Conservation (phyloP, 1,140 invertebrate species). For the Acyrthosiphon pisum region DNA sequence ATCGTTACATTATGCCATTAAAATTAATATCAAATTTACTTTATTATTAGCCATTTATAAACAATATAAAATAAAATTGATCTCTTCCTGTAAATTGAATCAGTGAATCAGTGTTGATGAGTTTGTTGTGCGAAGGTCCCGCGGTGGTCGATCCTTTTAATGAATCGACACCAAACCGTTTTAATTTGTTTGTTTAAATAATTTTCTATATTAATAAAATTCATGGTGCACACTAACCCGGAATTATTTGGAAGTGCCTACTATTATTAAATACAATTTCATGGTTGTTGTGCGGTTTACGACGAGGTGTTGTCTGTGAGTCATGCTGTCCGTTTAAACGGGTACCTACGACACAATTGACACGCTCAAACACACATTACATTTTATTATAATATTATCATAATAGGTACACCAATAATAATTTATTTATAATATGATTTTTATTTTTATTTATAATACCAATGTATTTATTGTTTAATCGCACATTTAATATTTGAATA, state of each 20-base stretch:
- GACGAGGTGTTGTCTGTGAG: not conserved
- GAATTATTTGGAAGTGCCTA: not conserved
- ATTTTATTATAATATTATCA: not conserved
- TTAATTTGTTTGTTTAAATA: not conserved
- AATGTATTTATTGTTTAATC: too few relatives aligned
- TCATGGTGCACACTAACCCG: not conserved
- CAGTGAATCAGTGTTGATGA: not conserved
- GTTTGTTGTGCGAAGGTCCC: not conserved
- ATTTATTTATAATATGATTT: not conserved
- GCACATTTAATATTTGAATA: not conserved
- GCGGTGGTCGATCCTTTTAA: slow-evolving; percentile 3
- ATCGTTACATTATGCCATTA: slow-evolving; percentile 11
- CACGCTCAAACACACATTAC: not conserved
- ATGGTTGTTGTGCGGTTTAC: not conserved
- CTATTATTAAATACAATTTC: not conserved
- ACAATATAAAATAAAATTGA: slow-evolving; percentile 28
- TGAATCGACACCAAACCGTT: not conserved
- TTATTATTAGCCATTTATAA: not conserved
- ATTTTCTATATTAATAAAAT: not conserved
- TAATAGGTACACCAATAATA: not conserved
- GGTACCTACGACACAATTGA: not conserved
- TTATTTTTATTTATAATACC: too few relatives aligned
- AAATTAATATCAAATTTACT: not conserved
- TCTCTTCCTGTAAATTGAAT: slow-evolving; percentile 41
- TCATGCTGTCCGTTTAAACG: not conserved